Evolutionary conservation across 2,797 vertebrate genomes (phyloP).

Genomic region (Schizothorax lantsangensis): DNA sequence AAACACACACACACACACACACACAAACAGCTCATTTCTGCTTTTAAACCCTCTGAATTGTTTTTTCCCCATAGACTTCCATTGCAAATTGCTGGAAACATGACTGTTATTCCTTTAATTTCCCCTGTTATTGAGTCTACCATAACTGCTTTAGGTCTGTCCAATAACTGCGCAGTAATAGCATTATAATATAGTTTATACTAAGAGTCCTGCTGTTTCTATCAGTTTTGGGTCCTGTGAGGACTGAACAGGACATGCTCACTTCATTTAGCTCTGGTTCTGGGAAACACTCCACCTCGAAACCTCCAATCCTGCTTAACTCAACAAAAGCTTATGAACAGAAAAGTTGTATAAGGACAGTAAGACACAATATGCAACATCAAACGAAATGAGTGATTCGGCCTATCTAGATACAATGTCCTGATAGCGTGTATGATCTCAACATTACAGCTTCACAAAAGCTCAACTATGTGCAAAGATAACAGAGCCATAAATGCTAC

Average conservation of each 20-base stretch:
- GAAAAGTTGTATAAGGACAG: background rate
- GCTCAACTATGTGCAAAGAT: constrained; percentile 32
- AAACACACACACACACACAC: background rate
- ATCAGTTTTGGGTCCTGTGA: background rate
- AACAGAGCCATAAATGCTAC: constrained; percentile 25
- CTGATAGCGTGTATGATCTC: constrained; percentile 7
- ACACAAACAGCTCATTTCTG: background rate
- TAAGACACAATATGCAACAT: constrained; percentile 1
- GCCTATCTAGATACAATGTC: background rate
- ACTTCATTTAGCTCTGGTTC: background rate
- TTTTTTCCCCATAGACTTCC: background rate
- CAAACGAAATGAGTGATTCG: background rate
- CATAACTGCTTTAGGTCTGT: background rate
- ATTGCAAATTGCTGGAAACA: background rate
- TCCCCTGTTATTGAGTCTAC: constrained; percentile 5
- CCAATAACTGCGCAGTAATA: background rate
- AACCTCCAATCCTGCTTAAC: constrained; percentile 25
- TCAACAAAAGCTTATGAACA: background rate
- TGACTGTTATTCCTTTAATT: background rate
- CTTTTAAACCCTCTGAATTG: background rate
- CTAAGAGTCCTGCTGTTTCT: background rate
- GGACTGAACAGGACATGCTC: background rate
- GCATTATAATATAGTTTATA: background rate
- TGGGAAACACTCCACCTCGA: constrained; percentile 16
- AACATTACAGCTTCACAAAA: constrained; percentile 30